Percentiles rank a stretch among this genome's conserved stretches.
Conservation (phyloP, 1,140 invertebrate genomes). For the Drosophila truncata region DNA sequence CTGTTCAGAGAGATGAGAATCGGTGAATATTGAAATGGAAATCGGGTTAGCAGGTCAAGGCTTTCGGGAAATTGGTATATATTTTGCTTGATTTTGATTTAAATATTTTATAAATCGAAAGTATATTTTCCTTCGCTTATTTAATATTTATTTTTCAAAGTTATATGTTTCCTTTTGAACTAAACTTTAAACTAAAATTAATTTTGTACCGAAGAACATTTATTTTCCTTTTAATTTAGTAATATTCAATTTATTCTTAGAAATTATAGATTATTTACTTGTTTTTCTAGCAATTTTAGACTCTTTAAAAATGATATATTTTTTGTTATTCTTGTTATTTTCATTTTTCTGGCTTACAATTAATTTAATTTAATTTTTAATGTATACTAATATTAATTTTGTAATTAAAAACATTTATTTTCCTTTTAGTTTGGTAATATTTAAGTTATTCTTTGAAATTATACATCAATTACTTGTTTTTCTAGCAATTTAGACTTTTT, state of each 20-base stretch:
- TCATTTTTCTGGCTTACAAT: no score
- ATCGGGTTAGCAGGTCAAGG: conserved; percentile 31
- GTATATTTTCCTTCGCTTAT: not conserved
- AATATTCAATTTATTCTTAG: no score
- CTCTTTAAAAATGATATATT: no score
- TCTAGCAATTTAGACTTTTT: not conserved
- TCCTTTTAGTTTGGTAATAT: no score
- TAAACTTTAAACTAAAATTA: not conserved
- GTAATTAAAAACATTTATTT: no score
- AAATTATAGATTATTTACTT: no score
- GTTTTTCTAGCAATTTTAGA: no score
- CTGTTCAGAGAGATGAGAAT: not conserved
- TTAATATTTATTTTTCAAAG: not conserved
- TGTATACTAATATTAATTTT: no score
- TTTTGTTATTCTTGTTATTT: no score
- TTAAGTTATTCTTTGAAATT: not conserved
- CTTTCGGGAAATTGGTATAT: not conserved
- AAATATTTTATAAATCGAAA: not conserved
- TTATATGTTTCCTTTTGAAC: not conserved
- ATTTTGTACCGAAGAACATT: not conserved
- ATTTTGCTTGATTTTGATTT: not conserved
- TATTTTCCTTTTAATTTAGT: not conserved
- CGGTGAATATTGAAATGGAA: conserved; percentile 18
- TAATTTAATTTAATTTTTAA: no score
- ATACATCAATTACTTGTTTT: not conserved